Evolutionary conservation across 2,888 invertebrate genomes (phyloP).

Genomic region (Lysandra coridon): DNA sequence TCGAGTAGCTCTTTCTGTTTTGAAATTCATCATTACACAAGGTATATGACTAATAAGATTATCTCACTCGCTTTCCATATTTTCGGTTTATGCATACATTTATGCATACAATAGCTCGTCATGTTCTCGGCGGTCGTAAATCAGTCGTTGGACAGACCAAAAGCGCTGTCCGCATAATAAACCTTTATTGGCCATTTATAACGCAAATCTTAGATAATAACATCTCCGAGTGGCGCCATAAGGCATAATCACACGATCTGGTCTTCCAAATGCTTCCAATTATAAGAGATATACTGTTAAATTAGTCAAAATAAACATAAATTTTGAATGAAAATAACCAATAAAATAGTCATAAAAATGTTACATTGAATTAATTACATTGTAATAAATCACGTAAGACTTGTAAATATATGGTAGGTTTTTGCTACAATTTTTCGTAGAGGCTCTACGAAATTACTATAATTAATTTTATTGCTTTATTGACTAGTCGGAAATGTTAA

Average conservation of each 20-base stretch:
- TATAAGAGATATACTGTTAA: slow-evolving; percentile 15
- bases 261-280: slow-evolving; percentile 10
- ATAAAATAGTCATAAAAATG: slow-evolving; percentile 8
- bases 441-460: neutral
- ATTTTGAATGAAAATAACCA: neutral
- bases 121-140: slow-evolving; percentile 51
- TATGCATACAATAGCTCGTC: neutral
- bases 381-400: neutral
- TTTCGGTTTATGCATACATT: neutral
- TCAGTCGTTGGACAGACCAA: slow-evolving; percentile 64
- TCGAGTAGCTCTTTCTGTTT: neutral
- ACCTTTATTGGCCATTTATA: slow-evolving; percentile 53
- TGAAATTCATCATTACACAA: neutral
- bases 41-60: neutral
- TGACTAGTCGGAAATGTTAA: neutral
- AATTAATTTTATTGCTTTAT: neutral
- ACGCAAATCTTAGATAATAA: slow-evolving; percentile 36
- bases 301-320: neutral
- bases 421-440: neutral
- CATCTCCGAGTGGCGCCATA: slow-evolving; percentile 24
- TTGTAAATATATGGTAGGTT: neutral
- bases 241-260: slow-evolving; percentile 12
- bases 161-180: slow-evolving; percentile 58
- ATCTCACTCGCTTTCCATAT: neutral
- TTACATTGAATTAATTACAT: neutral